phyloP scores from a whole-genome alignment of 2,888 invertebrate species.

The Camponotus fellah region DNA sequence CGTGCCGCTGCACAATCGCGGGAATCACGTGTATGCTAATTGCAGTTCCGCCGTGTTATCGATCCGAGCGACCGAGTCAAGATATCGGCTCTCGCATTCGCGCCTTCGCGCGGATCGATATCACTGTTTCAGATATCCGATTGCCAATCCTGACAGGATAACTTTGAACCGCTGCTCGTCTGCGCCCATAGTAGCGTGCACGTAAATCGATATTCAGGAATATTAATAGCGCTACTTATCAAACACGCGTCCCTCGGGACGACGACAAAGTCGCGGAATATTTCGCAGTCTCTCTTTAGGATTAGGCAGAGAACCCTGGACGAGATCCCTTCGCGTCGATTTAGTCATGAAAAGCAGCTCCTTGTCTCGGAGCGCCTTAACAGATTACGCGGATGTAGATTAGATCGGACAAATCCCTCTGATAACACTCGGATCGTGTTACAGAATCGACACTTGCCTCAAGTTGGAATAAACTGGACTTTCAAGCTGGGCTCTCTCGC shows the following conservation, averaged over 20 bases:
- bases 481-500: not conserved
- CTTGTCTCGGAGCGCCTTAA: not conserved
- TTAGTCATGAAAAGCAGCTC: not conserved
- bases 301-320: not conserved
- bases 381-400: not conserved
- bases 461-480: not conserved
- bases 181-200: not conserved
- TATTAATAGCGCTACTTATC: conserved; percentile 40
- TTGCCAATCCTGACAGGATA: conserved; percentile 50
- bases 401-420: not conserved
- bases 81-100: conserved; percentile 24
- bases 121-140: conserved; percentile 36
- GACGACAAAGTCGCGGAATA: conserved; percentile 5
- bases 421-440: not conserved
- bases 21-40: conserved; percentile 62
- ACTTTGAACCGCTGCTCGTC: not conserved
- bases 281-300: conserved; percentile 11
- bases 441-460: not conserved
- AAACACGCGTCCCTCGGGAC: conserved; percentile 1
- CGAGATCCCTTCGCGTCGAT: conserved; percentile 7
- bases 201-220: conserved; percentile 53
- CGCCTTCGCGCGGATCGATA: conserved; percentile 16
- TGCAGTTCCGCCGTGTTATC: conserved; percentile 56
- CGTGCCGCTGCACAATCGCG: conserved; percentile 41
- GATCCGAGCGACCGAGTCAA: conserved; percentile 39